Percentiles rank a stretch among this genome's conserved stretches.
Conservation (phyloP, 2,797 vertebrate species). For the Tokudaia muenninki region DNA sequence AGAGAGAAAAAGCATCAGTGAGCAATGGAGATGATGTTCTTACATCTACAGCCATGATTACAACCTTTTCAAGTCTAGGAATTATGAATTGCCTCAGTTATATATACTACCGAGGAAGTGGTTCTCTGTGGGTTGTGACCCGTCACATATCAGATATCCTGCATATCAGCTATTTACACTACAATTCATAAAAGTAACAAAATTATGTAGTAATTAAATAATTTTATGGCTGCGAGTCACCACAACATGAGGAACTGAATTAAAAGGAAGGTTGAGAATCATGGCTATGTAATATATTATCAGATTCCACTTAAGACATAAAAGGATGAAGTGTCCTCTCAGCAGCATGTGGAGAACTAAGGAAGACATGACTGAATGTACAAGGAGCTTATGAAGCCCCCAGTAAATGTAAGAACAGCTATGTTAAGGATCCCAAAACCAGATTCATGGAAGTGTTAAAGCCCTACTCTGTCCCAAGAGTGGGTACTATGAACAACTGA, state of each 20-base stretch:
- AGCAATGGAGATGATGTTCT: neutral
- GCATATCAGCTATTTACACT: neutral
- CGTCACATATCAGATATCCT: neutral
- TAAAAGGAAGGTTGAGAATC: neutral
- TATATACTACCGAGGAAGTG: neutral
- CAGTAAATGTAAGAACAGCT: neutral
- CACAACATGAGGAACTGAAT: neutral
- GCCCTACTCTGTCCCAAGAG: neutral
- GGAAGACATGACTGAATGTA: neutral
- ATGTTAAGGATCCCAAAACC: neutral
- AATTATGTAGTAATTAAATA: neutral
- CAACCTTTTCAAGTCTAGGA: neutral
- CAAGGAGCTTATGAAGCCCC: no score
- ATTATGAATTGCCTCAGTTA: neutral
- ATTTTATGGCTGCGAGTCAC: neutral
- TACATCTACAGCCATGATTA: fast-evolving
- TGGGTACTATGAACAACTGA: neutral
- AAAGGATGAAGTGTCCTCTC: neutral
- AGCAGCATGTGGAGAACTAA: neutral
- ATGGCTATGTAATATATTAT: neutral
- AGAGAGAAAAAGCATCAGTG: neutral
- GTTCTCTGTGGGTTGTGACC: neutral
- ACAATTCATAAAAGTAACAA: neutral
- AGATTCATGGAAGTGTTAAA: no score
- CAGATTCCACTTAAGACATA: neutral